Percentiles rank a stretch among this genome's conserved stretches.
phyloP scores from a whole-genome alignment of 2,888 invertebrate genomes.

The Capitulum mitella region DNA sequence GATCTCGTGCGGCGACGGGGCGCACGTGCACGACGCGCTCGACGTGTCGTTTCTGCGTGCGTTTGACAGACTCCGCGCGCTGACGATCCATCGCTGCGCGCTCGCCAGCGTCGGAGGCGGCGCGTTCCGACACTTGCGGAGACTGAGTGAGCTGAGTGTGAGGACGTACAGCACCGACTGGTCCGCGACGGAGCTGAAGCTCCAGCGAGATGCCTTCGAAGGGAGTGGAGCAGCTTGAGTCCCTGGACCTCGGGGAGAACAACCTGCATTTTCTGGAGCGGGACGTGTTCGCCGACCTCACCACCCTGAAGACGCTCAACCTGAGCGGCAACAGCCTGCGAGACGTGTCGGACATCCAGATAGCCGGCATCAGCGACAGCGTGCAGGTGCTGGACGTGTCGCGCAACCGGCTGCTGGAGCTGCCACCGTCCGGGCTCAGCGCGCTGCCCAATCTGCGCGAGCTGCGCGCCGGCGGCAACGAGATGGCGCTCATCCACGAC shows the following conservation, averaged over 20 bases:
- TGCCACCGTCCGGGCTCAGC: constrained; percentile 58
- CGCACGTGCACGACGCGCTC: background rate
- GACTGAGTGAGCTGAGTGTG: background rate
- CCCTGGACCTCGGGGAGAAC: background rate
- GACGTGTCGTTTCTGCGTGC: constrained; percentile 26
- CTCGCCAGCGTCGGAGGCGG: background rate
- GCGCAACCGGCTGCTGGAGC: constrained; percentile 78
- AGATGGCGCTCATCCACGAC: constrained; percentile 67
- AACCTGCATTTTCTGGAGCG: constrained; percentile 33
- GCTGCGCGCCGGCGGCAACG: constrained; percentile 73
- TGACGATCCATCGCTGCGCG: constrained; percentile 36
- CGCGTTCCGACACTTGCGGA: background rate
- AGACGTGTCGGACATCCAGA: constrained; percentile 38
- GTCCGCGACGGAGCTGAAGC: background rate
- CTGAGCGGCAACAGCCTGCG: constrained; percentile 40
- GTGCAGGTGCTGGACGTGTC: constrained; percentile 47
- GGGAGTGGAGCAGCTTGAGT: background rate
- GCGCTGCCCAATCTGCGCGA: constrained; percentile 63
- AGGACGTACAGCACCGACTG: background rate
- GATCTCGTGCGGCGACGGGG: background rate
- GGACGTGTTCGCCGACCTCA: constrained; percentile 37
- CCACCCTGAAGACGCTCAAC: constrained; percentile 38
- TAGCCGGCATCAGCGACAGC: constrained; percentile 27
- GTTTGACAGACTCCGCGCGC: constrained; percentile 35
- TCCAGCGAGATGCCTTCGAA: background rate